A percentile compares a stretch with the other conserved stretches of the same genome.
These are phyloP conservation scores for Drosophila mettleri DNA, from an alignment of 2,888 invertebrate species.

Conservation along the genomic window DNA sequence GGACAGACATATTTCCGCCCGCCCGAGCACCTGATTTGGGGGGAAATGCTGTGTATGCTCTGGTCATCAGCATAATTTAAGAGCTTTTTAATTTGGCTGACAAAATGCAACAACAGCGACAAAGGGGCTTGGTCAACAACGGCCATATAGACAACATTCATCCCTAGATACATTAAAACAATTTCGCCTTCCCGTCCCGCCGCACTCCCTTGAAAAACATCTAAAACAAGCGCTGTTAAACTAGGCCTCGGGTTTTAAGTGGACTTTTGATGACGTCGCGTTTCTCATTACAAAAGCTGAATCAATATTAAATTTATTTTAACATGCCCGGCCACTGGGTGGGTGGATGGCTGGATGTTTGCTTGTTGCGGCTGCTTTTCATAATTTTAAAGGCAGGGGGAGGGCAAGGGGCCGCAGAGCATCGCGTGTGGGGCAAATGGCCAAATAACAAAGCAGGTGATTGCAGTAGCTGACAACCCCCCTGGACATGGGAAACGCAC, in stretches of 20 bases:
- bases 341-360: conserved; percentile 11
- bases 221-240: conserved; percentile 52
- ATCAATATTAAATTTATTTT: conserved; percentile 80
- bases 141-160: conserved; percentile 50
- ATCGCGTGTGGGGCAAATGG: conserved; percentile 42
- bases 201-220: conserved; percentile 3
- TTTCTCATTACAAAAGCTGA: conserved; percentile 79
- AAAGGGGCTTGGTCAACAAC: conserved; percentile 57
- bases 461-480: conserved; percentile 40
- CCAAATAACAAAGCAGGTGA: conserved; percentile 43
- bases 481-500: background rate
- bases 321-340: conserved; percentile 23
- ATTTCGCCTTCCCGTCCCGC: background rate
- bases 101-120: conserved; percentile 75
- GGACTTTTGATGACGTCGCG: conserved; percentile 68
- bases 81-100: conserved; percentile 76
- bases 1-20: background rate
- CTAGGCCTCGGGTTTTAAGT: conserved; percentile 63
- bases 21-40: conserved; percentile 6
- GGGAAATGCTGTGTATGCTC: conserved; percentile 31
- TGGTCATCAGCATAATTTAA: conserved; percentile 79
- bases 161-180: conserved; percentile 27
- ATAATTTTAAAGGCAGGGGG: conserved; percentile 16
- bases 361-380: conserved; percentile 62
- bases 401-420: conserved; percentile 4